Conservation (phyloP, 1,140 invertebrate species). For the Himalopsyche phryganea region DNA sequence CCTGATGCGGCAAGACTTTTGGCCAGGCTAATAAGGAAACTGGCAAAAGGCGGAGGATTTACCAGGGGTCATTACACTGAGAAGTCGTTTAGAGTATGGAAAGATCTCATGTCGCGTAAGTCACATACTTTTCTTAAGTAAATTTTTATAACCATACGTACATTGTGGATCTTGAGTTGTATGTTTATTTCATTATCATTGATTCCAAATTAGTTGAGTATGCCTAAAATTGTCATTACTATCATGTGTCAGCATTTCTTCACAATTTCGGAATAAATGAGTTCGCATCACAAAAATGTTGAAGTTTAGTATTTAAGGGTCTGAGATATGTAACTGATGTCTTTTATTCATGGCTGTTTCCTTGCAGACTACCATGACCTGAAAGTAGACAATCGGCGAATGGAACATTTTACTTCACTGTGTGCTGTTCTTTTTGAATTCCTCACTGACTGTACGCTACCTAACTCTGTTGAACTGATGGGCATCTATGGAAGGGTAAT, state of each 20-base stretch:
- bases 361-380: conserved; percentile 73
- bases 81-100: conserved; percentile 69
- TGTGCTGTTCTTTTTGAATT: conserved; percentile 65
- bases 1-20: conserved; percentile 73
- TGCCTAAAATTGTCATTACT: too few relatives aligned
- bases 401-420: conserved; percentile 73
- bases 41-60: conserved; percentile 62
- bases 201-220: too few relatives aligned
- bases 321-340: too few relatives aligned
- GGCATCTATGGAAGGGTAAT: conserved; percentile 77
- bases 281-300: too few relatives aligned
- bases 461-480: conserved; percentile 74
- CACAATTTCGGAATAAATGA: too few relatives aligned
- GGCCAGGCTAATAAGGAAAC: conserved; percentile 66
- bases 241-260: too few relatives aligned
- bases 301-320: too few relatives aligned
- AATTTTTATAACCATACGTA: conserved; percentile 2
- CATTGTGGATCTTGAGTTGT: neutral
- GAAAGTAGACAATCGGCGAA: conserved; percentile 64
- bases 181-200: too few relatives aligned
- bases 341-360: too few relatives aligned
- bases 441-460: conserved; percentile 60
- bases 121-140: conserved; percentile 32
- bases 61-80: conserved; percentile 61
- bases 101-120: conserved; percentile 84